Conservation (phyloP, 2,797 vertebrate genomes). For the Mormyrops boulengeri region DNA sequence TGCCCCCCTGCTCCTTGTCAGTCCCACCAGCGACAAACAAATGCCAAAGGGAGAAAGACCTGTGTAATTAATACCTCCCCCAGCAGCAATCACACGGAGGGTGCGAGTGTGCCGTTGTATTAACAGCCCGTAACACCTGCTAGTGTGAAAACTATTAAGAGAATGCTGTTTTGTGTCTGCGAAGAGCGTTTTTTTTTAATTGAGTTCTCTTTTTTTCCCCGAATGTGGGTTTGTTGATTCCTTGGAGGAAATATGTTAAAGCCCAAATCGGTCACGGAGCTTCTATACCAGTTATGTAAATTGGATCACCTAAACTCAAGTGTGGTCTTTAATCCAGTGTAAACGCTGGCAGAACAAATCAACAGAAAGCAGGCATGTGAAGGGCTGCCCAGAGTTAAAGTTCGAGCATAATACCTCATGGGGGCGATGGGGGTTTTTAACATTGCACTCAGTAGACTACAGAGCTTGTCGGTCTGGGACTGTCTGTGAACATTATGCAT, state of each 20-base stretch:
- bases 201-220: background rate
- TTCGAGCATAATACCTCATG: background rate
- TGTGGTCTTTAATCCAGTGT: slow-evolving; percentile 8
- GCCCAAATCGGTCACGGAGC: background rate
- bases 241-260: slow-evolving; percentile 12
- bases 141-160: slow-evolving; percentile 11
- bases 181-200: background rate
- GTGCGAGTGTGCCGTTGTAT: background rate
- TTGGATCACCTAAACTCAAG: slow-evolving; percentile 14
- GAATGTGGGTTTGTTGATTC: background rate
- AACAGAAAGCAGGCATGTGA: background rate
- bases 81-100: background rate
- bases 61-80: slow-evolving; percentile 32
- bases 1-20: slow-evolving; percentile 44
- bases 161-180: slow-evolving; percentile 1
- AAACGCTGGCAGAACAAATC: slow-evolving; percentile 15
- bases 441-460: background rate
- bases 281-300: slow-evolving; percentile 17
- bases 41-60: slow-evolving; percentile 37
- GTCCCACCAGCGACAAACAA: slow-evolving; percentile 29
- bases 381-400: background rate
- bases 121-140: slow-evolving; percentile 3
- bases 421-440: background rate
- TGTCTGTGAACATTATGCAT: background rate
- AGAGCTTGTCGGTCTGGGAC: background rate